Evolutionary conservation across 2,888 invertebrate species (phyloP).

Genomic region (Eupithecia inturbata): DNA sequence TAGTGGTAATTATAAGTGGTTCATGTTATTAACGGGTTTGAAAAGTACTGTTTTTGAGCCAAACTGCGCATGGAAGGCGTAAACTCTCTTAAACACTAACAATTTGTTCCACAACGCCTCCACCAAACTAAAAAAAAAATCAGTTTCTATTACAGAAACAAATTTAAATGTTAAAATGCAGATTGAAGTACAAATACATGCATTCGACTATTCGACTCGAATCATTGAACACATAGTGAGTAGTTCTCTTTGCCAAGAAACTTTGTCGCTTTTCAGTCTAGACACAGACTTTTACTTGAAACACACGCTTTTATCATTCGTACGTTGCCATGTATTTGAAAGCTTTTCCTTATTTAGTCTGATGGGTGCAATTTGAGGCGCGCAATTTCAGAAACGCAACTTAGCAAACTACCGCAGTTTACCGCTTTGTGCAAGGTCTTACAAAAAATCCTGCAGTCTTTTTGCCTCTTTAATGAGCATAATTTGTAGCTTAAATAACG

Average conservation of each 20-base stretch:
- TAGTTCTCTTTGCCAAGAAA: constrained; percentile 33
- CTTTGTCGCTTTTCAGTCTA: constrained; percentile 28
- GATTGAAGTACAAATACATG: neutral
- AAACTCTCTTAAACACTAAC: too few species aligned
- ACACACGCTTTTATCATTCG: constrained; percentile 22
- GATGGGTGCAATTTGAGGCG: neutral
- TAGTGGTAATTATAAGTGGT: too few species aligned
- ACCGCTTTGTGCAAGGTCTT: neutral
- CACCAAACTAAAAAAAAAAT: too few species aligned
- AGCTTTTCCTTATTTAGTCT: constrained; percentile 13
- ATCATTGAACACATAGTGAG: constrained; percentile 13
- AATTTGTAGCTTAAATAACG: constrained; percentile 4
- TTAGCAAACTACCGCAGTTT: neutral
- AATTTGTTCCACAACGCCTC: too few species aligned
- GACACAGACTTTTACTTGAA: constrained; percentile 28
- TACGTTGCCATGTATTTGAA: constrained; percentile 11
- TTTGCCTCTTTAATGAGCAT: neutral
- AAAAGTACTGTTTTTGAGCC: too few species aligned
- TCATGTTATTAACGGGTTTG: too few species aligned
- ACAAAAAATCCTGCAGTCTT: neutral
- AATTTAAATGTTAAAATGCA: neutral
- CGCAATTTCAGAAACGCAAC: neutral
- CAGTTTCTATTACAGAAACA: too few species aligned
- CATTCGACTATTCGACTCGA: constrained; percentile 9
- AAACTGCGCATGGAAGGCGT: too few species aligned